Conservation (phyloP, 1,140 invertebrate species). For the Sesamia nonagrioides region DNA sequence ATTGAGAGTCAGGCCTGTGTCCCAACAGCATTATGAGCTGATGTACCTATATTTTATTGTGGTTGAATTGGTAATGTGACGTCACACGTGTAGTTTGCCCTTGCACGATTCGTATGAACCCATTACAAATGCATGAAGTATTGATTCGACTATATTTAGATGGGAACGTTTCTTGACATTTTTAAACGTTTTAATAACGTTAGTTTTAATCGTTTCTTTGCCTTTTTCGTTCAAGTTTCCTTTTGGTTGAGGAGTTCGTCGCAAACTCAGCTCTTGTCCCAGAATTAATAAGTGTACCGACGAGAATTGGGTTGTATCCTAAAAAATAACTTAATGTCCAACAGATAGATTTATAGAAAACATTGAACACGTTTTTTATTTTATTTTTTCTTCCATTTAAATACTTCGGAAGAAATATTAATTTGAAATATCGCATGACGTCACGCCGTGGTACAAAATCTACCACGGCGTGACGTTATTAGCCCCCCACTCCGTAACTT, state of each 20-base stretch:
- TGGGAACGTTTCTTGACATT: not conserved
- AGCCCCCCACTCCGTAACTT: no score
- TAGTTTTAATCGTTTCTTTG: not conserved
- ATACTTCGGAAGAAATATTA: no score
- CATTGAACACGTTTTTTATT: no score
- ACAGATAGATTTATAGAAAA: no score
- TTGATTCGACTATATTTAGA: conserved; percentile 25
- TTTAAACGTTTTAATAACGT: not conserved
- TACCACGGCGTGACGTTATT: no score
- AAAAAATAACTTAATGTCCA: no score
- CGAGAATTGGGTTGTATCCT: no score
- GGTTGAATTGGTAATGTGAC: conserved; percentile 17
- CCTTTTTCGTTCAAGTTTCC: not conserved
- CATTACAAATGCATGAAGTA: conserved; percentile 29
- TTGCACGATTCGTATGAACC: not conserved
- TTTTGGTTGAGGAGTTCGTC: not conserved
- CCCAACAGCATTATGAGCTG: no score
- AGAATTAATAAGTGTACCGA: not conserved
- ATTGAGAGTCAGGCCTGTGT: no score
- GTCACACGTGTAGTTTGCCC: conserved; percentile 20
- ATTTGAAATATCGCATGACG: no score
- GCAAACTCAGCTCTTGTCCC: not conserved
- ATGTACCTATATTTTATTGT: not conserved
- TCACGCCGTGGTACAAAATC: no score
- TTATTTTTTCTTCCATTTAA: no score